Conservation (phyloP, 2,113 vertebrate genomes). For the Colaptes auratus region DNA sequence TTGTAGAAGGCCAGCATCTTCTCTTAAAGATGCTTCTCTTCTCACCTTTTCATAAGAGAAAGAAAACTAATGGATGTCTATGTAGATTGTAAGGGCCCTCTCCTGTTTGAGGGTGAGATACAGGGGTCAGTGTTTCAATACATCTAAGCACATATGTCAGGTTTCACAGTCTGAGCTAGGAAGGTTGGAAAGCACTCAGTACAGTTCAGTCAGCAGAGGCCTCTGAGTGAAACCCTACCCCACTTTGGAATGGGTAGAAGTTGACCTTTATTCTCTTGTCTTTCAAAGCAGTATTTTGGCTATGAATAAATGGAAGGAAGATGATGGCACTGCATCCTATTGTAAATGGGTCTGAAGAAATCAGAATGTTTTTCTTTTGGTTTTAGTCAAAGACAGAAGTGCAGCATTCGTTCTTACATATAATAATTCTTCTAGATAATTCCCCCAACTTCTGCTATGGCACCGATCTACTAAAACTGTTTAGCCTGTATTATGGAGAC, state of each 20-base stretch:
- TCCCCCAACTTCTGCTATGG: not conserved
- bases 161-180: not conserved
- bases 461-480: not conserved
- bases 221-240: not conserved
- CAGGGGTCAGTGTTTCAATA: not conserved
- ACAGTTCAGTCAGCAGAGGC: not conserved
- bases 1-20: not conserved
- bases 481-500: not conserved
- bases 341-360: not conserved
- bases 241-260: not conserved
- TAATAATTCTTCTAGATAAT: not conserved
- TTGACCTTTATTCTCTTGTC: not conserved
- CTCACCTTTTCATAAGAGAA: not conserved
- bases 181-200: not conserved
- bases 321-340: not conserved
- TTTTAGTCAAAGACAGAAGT: not conserved
- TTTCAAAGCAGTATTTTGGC: not conserved
- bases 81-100: not conserved
- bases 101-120: not conserved
- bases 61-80: not conserved
- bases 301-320: not conserved
- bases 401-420: not conserved
- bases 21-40: not conserved
- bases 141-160: rapidly evolving
- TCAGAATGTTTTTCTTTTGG: not conserved